Percentiles rank a stretch among this genome's conserved stretches.
Evolutionary conservation across 2,797 vertebrate species (phyloP).

Genomic region (Simalia tracyae): DNA sequence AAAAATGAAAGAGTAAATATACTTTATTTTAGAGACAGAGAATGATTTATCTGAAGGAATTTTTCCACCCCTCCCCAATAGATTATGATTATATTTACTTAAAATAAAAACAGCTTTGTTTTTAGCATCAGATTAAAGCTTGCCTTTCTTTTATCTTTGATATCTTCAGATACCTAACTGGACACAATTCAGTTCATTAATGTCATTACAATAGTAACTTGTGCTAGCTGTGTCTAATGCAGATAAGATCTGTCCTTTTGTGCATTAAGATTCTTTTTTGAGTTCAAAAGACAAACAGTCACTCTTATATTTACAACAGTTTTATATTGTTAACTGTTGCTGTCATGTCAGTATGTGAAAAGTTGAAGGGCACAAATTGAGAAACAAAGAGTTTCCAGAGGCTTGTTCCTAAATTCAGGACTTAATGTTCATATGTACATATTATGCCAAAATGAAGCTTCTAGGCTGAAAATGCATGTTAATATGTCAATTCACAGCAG

Average conservation of each 20-base stretch:
- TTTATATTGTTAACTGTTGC: background rate
- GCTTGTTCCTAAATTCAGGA: background rate
- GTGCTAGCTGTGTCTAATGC: background rate
- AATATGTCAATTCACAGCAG: background rate
- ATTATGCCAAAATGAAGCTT: background rate
- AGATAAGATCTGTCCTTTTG: no score
- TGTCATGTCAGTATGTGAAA: background rate
- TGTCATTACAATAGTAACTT: background rate
- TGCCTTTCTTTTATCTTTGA: background rate
- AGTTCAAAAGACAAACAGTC: no score
- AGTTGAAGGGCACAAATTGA: background rate
- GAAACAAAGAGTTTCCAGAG: background rate
- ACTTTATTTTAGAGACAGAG: background rate
- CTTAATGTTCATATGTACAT: background rate
- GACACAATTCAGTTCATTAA: background rate
- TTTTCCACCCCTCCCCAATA: background rate
- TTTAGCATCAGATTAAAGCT: background rate
- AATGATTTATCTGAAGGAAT: background rate
- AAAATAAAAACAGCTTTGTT: background rate
- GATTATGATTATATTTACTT: background rate
- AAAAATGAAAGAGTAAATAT: background rate
- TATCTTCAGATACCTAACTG: background rate
- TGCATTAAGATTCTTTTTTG: background rate
- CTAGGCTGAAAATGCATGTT: background rate
- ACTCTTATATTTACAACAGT: background rate